These are phyloP conservation scores for Cephus runcator DNA, from an alignment of 2,888 invertebrate species.

Conservation along the genomic window DNA sequence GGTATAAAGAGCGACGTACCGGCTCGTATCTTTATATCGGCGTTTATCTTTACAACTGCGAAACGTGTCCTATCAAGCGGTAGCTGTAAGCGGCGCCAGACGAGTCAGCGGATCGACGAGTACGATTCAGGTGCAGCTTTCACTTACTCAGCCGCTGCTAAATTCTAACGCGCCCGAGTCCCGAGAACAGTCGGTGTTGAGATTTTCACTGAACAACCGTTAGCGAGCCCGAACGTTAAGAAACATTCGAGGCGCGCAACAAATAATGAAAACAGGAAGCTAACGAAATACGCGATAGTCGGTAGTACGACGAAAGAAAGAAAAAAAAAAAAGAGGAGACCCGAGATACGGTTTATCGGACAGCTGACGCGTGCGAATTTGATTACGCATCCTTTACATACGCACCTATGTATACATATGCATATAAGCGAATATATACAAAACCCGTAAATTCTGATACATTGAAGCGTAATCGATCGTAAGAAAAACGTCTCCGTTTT, in stretches of 20 bases:
- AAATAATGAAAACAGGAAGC: neutral
- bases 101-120: constrained; percentile 1
- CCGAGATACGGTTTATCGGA: neutral
- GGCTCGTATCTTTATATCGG: constrained; percentile 17
- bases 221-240: neutral
- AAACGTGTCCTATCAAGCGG: constrained; percentile 37
- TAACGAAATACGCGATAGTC: neutral
- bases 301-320: neutral
- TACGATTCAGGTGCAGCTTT: constrained; percentile 29
- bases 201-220: neutral
- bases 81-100: constrained; percentile 24
- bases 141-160: neutral
- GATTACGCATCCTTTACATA: neutral
- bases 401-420: neutral
- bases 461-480: neutral
- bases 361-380: neutral
- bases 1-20: neutral
- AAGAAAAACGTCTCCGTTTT: neutral
- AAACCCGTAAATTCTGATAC: neutral
- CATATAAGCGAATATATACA: too few relatives aligned
- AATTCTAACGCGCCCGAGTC: neutral
- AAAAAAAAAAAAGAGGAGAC: neutral
- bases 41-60: constrained; percentile 30
- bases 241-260: neutral
- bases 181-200: neutral